A percentile compares a stretch with the other conserved stretches of the same genome.
Evolutionary conservation across 2,888 invertebrate species (phyloP).

Genomic region (Capitulum mitella): DNA sequence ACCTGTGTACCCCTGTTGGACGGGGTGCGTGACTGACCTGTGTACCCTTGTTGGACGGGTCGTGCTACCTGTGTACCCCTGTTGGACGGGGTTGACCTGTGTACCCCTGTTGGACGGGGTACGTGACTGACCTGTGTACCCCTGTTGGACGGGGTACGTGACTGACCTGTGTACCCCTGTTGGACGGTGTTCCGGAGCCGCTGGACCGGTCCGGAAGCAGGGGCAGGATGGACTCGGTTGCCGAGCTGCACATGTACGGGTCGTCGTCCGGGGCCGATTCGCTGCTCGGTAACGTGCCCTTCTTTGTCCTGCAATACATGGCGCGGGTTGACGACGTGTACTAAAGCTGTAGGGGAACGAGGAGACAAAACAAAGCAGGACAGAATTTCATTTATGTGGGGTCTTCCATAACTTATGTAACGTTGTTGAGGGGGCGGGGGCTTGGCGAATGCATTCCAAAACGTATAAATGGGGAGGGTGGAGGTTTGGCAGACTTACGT

Average conservation of each 20-base stretch:
- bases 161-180: not conserved
- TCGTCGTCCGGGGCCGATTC: conserved; percentile 45
- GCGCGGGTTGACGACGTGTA: too few species aligned
- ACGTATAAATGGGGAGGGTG: too few species aligned
- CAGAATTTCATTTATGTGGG: too few species aligned
- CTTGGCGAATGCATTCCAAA: too few species aligned
- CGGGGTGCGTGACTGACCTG: not conserved
- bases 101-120: not conserved
- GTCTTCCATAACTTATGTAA: too few species aligned
- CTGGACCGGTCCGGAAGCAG: conserved; percentile 40
- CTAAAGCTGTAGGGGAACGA: too few species aligned
- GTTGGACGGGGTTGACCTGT: not conserved
- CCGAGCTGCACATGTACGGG: conserved; percentile 45
- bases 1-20: too few species aligned
- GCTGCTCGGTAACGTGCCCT: conserved; percentile 25
- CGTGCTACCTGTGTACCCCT: too few species aligned
- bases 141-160: not conserved
- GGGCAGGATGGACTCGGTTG: conserved; percentile 45
- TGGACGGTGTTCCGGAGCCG: conserved; percentile 34
- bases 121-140: not conserved
- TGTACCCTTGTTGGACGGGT: not conserved
- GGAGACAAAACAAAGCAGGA: too few species aligned
- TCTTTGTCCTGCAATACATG: not conserved
- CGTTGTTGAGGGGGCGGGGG: too few species aligned
- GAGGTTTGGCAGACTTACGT: too few species aligned